Base-by-base conservation (phyloP, 2,797 vertebrate genomes). In the Trematomus bernacchii region DNA sequence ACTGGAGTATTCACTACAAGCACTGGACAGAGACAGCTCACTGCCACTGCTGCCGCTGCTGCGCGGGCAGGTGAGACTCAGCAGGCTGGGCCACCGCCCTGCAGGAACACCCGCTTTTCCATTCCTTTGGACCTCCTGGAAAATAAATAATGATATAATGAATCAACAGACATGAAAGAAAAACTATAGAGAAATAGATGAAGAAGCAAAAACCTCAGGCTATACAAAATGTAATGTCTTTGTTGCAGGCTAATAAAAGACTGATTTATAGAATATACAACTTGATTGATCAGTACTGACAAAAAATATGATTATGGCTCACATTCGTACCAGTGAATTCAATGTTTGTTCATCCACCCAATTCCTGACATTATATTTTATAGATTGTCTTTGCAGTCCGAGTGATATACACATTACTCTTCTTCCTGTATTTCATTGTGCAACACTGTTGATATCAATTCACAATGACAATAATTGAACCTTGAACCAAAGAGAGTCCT, bases 1-100 rank as follows among this genome's bases (percentile, higher is more conserved):
- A 19, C 96, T 97, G 86, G 97, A 97, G 90, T 95, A 95, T 86
- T 97, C 96, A 40, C 96, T 97, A 80, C 96, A 96, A 84, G 94
- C 95, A 73, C 96, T 97, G 27, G 97, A 97, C 50, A 97, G 91
- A 16, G 97, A 97, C 30, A 96, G 92, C 52, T 97, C 97, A 61
- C 97, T 97, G 89, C 95, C 90, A 2, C 96, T 97, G 88, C 96
- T 93, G 70, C 96, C 96, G 71, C 95, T 96, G 73, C 96, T 96
- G 69, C 94, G 95, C 66, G 96, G 95, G 82, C 96, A 97, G 6
- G 94, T 93, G 46, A 92, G 30, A 59, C 95, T 96, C 76, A 96
- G 89, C 64, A 96, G 94, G 80, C 89, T 95, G 83, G 93, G 96
- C 93, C 95, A 96, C 79, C 93, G 94, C 85, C 95, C 91, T 61